Evolutionary conservation across 2,888 invertebrate species (phyloP).

Genomic region (Matsumyia berberina): DNA sequence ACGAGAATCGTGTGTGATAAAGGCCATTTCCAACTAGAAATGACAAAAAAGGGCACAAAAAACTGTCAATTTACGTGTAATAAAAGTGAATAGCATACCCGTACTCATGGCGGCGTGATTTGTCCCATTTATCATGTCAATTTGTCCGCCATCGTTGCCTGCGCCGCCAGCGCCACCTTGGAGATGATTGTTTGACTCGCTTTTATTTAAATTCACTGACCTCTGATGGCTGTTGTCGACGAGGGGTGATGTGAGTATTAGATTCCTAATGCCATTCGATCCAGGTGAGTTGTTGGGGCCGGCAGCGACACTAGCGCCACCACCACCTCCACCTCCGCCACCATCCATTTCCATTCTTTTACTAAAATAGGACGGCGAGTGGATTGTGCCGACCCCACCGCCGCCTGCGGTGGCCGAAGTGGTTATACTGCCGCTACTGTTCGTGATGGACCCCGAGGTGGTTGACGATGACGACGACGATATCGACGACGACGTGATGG

Average conservation of each 20-base stretch:
- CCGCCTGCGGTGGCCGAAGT: conserved; percentile 30
- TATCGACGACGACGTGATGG: conserved; percentile 70
- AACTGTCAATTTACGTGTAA: conserved; percentile 56
- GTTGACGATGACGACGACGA: conserved; percentile 61
- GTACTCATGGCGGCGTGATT: conserved; percentile 73
- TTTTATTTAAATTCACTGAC: conserved; percentile 77
- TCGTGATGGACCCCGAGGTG: conserved; percentile 50
- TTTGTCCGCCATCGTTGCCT: conserved; percentile 65
- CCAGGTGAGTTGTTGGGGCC: conserved; percentile 79
- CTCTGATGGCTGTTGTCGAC: conserved; percentile 81
- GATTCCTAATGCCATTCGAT: conserved; percentile 83
- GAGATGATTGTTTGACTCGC: conserved; percentile 78
- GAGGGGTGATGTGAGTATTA: conserved; percentile 82
- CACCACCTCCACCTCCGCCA: conserved; percentile 25
- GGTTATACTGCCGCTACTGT: conserved; percentile 60
- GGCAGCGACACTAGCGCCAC: conserved; percentile 30
- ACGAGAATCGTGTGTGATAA: neutral
- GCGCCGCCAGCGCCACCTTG: conserved; percentile 77
- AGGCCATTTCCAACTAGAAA: conserved; percentile 30
- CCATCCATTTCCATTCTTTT: conserved; percentile 79
- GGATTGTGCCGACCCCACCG: conserved; percentile 30
- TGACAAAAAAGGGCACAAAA: conserved; percentile 12
- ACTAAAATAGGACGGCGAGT: conserved; percentile 75
- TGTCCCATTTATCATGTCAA: conserved; percentile 74
- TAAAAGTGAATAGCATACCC: conserved; percentile 63